These are phyloP conservation scores for Acutogordius australiensis DNA, from an alignment of 2,888 invertebrate genomes.

Conservation along the genomic window DNA sequence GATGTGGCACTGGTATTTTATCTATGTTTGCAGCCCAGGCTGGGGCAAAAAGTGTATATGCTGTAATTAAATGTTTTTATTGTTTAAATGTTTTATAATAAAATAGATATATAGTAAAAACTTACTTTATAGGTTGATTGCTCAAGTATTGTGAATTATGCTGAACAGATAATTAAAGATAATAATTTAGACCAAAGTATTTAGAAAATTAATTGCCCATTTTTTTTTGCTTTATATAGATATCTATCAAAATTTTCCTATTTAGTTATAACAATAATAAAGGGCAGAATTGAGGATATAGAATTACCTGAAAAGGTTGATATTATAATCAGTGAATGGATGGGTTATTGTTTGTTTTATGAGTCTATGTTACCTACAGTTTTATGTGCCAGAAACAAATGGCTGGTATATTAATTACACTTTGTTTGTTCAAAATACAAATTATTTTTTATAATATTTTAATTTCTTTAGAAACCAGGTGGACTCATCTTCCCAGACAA, in stretches of 20 bases:
- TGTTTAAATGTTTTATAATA: neutral
- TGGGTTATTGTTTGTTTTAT: slow-evolving; percentile 68
- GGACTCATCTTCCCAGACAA: slow-evolving; percentile 71
- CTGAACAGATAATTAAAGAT: slow-evolving; percentile 57
- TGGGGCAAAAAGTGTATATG: slow-evolving; percentile 46
- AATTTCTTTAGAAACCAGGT: slow-evolving; percentile 32
- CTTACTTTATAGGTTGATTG: slow-evolving; percentile 57
- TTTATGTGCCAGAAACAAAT: slow-evolving; percentile 83
- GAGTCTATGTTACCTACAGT: slow-evolving; percentile 99
- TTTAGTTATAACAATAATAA: slow-evolving; percentile 24
- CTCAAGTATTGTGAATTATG: slow-evolving; percentile 90
- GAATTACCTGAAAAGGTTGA: slow-evolving; percentile 35
- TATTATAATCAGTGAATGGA: slow-evolving; percentile 54
- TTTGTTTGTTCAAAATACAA: slow-evolving; percentile 9
- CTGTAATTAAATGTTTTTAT: slow-evolving; percentile 2
- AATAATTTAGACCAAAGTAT: slow-evolving; percentile 27
- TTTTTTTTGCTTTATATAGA: neutral
- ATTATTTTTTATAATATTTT: neutral
- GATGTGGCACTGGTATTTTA: slow-evolving; percentile 90
- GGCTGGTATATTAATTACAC: slow-evolving; percentile 34
- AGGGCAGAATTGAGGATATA: slow-evolving; percentile 60
- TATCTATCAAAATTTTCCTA: slow-evolving; percentile 13
- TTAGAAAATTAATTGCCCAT: slow-evolving; percentile 14
- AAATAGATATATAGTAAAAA: slow-evolving; percentile 14
- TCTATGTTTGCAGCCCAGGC: slow-evolving; percentile 99